phyloP scores from a whole-genome alignment of 2,888 invertebrate genomes.

The Dermolepida albohirtum region DNA sequence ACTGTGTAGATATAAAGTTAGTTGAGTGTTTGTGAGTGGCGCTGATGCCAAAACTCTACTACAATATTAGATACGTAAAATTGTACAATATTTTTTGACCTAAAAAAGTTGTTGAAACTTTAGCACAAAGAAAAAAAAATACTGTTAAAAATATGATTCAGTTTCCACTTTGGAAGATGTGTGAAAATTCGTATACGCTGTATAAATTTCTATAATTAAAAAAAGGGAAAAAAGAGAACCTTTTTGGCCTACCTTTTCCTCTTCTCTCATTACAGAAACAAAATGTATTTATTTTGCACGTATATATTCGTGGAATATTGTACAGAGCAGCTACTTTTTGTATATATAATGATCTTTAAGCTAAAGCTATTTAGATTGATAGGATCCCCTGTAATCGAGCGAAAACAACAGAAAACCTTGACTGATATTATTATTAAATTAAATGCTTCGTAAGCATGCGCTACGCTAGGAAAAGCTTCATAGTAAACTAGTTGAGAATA shows the following conservation, averaged over 20 bases:
- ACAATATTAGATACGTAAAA: conserved; percentile 63
- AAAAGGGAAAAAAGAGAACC: conserved; percentile 33
- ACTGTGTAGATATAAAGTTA: conserved; percentile 58
- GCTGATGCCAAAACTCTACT: conserved; percentile 26
- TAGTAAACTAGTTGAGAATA: conserved; percentile 50
- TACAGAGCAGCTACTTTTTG: conserved; percentile 53
- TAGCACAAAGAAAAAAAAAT: conserved; percentile 32
- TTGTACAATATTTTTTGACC: conserved; percentile 63
- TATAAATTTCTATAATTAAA: conserved; percentile 44
- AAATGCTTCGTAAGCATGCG: conserved; percentile 45
- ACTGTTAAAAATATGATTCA: conserved; percentile 37
- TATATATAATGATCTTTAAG: conserved; percentile 51
- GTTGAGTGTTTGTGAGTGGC: conserved; percentile 51
- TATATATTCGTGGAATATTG: conserved; percentile 47
- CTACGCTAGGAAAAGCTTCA: conserved; percentile 49
- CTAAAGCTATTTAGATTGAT: conserved; percentile 45
- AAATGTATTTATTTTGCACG: conserved; percentile 40
- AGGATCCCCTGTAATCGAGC: conserved; percentile 55
- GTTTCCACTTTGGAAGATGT: conserved; percentile 40
- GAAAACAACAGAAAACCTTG: conserved; percentile 53
- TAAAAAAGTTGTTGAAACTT: conserved; percentile 37
- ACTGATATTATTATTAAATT: conserved; percentile 55
- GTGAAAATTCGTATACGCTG: conserved; percentile 50
- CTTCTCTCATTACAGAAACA: conserved; percentile 38
- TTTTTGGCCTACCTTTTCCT: conserved; percentile 29